A percentile compares a stretch with the other conserved stretches of the same genome.
Evolutionary conservation across 2,888 invertebrate genomes (phyloP).

Genomic region (Drosophila algonquin): DNA sequence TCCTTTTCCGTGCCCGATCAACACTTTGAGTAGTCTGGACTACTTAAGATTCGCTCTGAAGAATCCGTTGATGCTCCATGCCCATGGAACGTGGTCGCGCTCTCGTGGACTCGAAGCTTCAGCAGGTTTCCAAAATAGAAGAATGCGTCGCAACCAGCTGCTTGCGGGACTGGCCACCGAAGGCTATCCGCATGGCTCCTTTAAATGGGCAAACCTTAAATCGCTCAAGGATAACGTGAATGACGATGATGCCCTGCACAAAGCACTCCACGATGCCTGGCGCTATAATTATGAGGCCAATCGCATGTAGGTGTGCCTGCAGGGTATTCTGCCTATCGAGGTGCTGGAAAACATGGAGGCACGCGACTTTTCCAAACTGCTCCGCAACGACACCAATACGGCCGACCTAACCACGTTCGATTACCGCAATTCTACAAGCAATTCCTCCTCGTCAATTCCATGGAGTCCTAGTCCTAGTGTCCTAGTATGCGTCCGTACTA

Average conservation of each 20-base stretch:
- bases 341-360: slow-evolving; percentile 81
- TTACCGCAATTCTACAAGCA: no score
- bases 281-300: slow-evolving; percentile 93
- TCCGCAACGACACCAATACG: slow-evolving; percentile 87
- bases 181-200: slow-evolving; percentile 89
- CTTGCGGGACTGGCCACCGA: slow-evolving; percentile 88
- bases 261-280: slow-evolving; percentile 89
- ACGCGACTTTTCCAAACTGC: slow-evolving; percentile 88
- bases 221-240: slow-evolving; percentile 88
- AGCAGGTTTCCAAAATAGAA: slow-evolving; percentile 91
- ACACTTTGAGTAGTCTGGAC: slow-evolving; percentile 90
- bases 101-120: slow-evolving; percentile 95
- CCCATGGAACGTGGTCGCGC: slow-evolving; percentile 94
- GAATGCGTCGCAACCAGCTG: slow-evolving; percentile 90
- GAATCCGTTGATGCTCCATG: slow-evolving; percentile 92
- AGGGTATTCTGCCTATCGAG: slow-evolving; percentile 85
- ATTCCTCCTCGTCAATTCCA: no score
- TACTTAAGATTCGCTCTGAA: slow-evolving; percentile 94
- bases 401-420: slow-evolving; percentile 77
- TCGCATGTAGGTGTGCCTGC: slow-evolving; percentile 93
- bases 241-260: slow-evolving; percentile 87
- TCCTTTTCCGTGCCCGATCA: slow-evolving; percentile 94
- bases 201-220: slow-evolving; percentile 93
- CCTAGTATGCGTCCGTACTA: no score
- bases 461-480: no score